Evolutionary conservation across 2,113 vertebrate species (phyloP).

Genomic region (Heterotilapia buettikoferi): DNA sequence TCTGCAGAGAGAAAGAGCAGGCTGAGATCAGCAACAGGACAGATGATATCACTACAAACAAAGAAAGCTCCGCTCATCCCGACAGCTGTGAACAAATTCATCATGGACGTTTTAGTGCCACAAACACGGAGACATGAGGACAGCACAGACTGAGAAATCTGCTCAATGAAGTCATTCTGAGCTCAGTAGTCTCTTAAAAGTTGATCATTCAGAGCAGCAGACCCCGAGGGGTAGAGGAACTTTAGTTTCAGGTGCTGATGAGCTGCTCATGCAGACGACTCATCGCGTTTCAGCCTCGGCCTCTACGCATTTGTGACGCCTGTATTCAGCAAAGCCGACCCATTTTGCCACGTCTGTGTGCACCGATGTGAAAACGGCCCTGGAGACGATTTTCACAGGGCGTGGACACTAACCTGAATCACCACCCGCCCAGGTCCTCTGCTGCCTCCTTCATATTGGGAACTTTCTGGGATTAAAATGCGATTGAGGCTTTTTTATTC

Average conservation of each 20-base stretch:
- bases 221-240: not conserved
- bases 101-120: not conserved
- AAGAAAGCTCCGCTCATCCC: not conserved
- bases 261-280: not conserved
- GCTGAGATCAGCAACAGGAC: not conserved
- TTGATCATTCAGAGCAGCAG: not conserved
- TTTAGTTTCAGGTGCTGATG: not conserved
- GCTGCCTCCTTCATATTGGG: too few species aligned
- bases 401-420: not conserved
- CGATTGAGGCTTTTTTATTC: not conserved
- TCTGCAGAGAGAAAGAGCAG: slow-evolving; percentile 11
- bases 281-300: not conserved
- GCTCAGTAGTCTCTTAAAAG: not conserved
- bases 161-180: not conserved
- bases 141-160: not conserved
- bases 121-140: not conserved
- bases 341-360: not conserved
- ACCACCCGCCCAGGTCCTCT: not conserved
- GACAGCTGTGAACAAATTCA: not conserved
- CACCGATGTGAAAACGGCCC: not conserved
- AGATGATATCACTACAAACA: not conserved
- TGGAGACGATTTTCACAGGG: not conserved
- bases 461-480: not conserved
- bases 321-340: not conserved
- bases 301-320: not conserved